Base-by-base conservation (phyloP, 2,888 invertebrate species). In the Palloptera scutellata region DNA sequence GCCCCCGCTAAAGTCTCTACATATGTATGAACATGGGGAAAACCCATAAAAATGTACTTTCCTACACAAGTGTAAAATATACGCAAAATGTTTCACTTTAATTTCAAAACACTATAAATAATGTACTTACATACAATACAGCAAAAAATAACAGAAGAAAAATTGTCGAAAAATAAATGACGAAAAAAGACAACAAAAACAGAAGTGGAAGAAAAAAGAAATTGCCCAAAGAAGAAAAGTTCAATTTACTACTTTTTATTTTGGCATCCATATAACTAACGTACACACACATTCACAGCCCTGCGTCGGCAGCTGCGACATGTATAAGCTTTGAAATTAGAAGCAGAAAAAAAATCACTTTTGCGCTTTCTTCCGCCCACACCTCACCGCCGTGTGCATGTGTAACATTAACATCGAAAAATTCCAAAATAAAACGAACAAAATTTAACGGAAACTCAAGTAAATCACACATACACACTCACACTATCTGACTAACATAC, bases 201-300 rank as follows among this genome's bases (percentile, higher is more conserved):
- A 71, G 70, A 67, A 45, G 53, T 63, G 68, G 62, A 30, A 42
- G 17, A 48, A 61, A 42, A 52, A 59, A 68, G 55, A 68, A 66
- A 68, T 48, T 55, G 30, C 54, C 42, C 20, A 41, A 66, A 73
- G 70, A 73, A 79, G 70, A 73, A 79, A 79, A 77, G 76, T 80
- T 78, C 78, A 78, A 81, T 79, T 80, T 80, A 78, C 80, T 79
- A 79, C 79, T 80, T 81, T 79, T 79, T 80, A 79, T 78, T 80
- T 77, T 76, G 70, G 76, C 78, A 80, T 79, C 67, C 70, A 55
- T 62, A 54, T 55, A 61, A 17, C 71, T 43, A 51, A 61, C 15
- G 10, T 20, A 40, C 4, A 55, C n/a, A 55, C 17, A 52, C 11
- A 30, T 62, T 13, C 53, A 41, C 42, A 30, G n/a, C 51, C 48